Percentiles rank a stretch among this genome's conserved stretches.
phyloP scores from a whole-genome alignment of 1,140 invertebrate species.

The Eueides isabella region DNA sequence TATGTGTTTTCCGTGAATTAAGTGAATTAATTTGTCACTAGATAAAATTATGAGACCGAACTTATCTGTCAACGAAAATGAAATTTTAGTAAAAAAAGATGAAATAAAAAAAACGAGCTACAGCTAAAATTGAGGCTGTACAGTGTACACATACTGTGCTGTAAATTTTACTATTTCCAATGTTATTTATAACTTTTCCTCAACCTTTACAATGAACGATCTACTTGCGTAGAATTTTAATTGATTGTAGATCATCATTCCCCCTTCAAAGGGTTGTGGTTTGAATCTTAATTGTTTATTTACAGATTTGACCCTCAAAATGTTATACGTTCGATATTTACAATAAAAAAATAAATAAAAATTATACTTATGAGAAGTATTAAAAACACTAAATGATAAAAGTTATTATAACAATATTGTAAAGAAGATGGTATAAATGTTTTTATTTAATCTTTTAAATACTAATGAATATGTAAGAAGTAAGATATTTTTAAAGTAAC shows the following conservation, averaged over 20 bases:
- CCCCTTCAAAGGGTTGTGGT: constrained; percentile 32
- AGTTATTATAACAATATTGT: no score
- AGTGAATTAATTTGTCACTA: no score
- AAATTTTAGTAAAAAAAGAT: no score
- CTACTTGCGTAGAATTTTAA: constrained; percentile 30
- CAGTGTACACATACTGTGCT: no score
- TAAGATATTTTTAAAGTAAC: no score
- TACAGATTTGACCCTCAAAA: neutral
- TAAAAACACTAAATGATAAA: neutral
- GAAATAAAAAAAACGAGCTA: neutral
- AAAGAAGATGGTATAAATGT: no score
- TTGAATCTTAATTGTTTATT: constrained; percentile 32
- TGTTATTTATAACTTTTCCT: constrained; percentile 22
- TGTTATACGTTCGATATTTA: neutral
- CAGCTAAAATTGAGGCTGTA: neutral
- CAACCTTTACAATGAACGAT: neutral
- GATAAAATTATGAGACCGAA: no score
- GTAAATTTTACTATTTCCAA: neutral
- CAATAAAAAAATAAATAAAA: neutral
- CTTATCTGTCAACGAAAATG: no score
- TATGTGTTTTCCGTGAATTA: no score
- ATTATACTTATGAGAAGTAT: neutral
- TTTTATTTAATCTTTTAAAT: no score
- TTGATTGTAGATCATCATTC: constrained; percentile 10
- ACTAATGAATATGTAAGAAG: no score